Evolutionary conservation across 2,113 vertebrate species (phyloP).

Genomic region (Cygnus buccinator): DNA sequence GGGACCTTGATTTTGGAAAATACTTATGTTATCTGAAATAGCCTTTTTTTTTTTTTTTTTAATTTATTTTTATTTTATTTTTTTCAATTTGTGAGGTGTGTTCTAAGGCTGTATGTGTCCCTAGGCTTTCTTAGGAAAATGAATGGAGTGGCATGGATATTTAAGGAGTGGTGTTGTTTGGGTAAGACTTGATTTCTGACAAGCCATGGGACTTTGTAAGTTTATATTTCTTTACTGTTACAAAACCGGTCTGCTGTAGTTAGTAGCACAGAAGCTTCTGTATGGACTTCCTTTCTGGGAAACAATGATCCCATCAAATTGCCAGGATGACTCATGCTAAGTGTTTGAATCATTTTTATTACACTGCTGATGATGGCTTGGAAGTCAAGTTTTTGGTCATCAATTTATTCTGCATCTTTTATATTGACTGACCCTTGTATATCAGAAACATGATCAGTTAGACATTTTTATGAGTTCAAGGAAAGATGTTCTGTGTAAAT

Average conservation of each 20-base stretch:
- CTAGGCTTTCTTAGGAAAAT: background rate
- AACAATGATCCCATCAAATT: constrained; percentile 63
- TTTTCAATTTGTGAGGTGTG: background rate
- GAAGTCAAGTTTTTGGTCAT: constrained; percentile 62
- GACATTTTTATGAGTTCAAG: constrained; percentile 54
- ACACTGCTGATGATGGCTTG: constrained; percentile 24
- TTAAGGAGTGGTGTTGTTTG: background rate
- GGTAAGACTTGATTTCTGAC: background rate
- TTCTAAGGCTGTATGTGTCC: background rate
- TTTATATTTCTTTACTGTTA: background rate
- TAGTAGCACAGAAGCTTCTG: background rate
- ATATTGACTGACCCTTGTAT: constrained; percentile 55
- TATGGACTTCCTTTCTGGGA: constrained; percentile 19
- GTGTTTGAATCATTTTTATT: constrained; percentile 72
- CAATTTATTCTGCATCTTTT: constrained; percentile 57
- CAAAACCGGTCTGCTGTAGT: background rate
- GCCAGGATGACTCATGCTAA: constrained; percentile 55
- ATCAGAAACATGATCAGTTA: constrained; percentile 47
- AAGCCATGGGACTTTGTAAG: background rate
- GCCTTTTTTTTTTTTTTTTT: background rate
- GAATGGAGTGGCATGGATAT: background rate
- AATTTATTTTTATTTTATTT: too few species aligned
- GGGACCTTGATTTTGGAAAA: background rate
- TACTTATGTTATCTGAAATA: background rate
- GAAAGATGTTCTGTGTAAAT: constrained; percentile 54